Evolutionary conservation across 2,113 vertebrate genomes (phyloP).

Genomic region (Mungos mungo): DNA sequence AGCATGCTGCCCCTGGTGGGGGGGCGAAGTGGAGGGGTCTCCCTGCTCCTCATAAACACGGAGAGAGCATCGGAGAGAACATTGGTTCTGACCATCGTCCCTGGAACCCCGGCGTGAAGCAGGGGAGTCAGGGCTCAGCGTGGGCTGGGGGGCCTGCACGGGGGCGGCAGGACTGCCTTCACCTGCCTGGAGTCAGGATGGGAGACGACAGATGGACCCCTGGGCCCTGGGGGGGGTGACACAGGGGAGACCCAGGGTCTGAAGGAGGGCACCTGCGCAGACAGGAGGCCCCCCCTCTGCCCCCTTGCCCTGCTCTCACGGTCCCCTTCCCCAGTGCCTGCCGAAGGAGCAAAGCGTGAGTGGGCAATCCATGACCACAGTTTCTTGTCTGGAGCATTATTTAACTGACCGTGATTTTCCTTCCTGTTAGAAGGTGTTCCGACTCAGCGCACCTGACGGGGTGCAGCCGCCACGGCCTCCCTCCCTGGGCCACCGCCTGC

Average conservation of each 20-base stretch:
- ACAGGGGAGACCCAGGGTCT: background rate
- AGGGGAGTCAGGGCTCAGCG: background rate
- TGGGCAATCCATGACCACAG: background rate
- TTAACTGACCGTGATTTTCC: background rate
- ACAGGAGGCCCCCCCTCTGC: background rate
- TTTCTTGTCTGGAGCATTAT: background rate
- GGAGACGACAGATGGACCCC: background rate
- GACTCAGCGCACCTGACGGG: background rate
- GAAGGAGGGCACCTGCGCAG: background rate
- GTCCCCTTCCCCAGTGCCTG: background rate
- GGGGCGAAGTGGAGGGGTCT: background rate
- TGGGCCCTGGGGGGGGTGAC: background rate
- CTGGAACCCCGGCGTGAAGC: background rate
- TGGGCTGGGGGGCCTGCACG: fast-evolving
- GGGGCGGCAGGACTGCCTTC: background rate
- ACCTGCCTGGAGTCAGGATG: background rate
- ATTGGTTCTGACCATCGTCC: background rate
- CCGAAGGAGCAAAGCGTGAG: background rate
- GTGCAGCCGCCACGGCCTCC: too few species aligned
- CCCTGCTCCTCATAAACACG: background rate
- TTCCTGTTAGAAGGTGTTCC: background rate
- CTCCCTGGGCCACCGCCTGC: too few species aligned
- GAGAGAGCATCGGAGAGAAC: background rate
- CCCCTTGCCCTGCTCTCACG: background rate
- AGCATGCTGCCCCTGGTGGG: background rate